Evolutionary conservation across 2,888 invertebrate genomes (phyloP), one percentile per base, ranked within the genome.

Genomic region (Zygaena filipendulae): DNA sequence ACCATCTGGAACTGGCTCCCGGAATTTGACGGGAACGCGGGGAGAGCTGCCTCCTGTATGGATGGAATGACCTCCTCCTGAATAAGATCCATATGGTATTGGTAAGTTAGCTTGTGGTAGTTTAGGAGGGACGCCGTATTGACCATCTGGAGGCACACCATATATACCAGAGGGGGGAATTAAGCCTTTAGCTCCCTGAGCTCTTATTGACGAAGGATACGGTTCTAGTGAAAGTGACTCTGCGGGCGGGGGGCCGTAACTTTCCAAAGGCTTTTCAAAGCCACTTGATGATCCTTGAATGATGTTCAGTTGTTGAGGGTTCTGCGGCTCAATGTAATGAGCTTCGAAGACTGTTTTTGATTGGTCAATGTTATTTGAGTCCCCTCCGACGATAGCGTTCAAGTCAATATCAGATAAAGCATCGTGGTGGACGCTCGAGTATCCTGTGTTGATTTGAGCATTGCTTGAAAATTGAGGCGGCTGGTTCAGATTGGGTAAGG

Each of bases 1-100:
- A 0, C 88, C 88, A 26, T 83, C 77, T 0, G 90, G 90, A 0
- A 91, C 87, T 0, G 88, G 84, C n/a, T 89, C 87, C 23, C 89
- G 81, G 58, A 89, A 90, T 39, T 87, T 83, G 3, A 90, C 82
- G 0, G 91, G 91, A 16, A 81, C 80, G 47, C 75, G 79, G 1
- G 85, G 84, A 1, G 57, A 55, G 25, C 54, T 63, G 2, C 72
- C 67, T 2, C 81, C 75, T 0, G 74, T 53, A 37, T 68, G 61
- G 16, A 61, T 56, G 1, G 71, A 54, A 34, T 68, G 67, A 0
- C 70, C 69, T 0, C 80, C 79, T 3, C 80, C 79, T 0, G 80
- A 72, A 28, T 62, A 56, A 0, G 63, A 53, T 0, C 80, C 80
- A 28, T 77, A 79, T 0, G 77, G 72, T 2, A 80, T 55, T 0